Conservation (phyloP, 2,113 vertebrate genomes). For the Phocoena sinus region DNA sequence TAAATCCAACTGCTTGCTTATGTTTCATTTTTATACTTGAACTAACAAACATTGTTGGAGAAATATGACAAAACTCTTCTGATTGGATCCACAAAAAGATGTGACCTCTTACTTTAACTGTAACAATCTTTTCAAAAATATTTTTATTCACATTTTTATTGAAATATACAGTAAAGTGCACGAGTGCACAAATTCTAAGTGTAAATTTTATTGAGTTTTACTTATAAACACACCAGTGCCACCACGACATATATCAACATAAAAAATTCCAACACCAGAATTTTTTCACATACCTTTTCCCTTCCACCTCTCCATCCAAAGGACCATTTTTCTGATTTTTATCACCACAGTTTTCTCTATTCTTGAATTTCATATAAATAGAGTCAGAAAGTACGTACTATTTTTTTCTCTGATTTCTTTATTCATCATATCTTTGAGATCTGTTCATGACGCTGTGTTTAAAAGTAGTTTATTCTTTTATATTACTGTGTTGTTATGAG, state of each 20-base stretch:
- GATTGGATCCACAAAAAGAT: background rate
- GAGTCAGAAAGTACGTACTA: background rate
- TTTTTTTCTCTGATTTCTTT: background rate
- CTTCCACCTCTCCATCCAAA: background rate
- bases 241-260: background rate
- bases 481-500: background rate
- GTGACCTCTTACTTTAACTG: background rate
- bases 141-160: background rate
- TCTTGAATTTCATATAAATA: background rate
- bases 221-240: background rate
- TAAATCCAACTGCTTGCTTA: background rate
- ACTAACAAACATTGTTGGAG: background rate
- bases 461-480: slow-evolving; percentile 5
- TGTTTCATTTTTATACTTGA: background rate
- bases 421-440: background rate
- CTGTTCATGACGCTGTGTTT: background rate
- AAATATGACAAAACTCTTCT: background rate
- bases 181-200: background rate
- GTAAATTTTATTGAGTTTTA: background rate
- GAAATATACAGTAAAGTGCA: background rate
- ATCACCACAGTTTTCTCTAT: background rate
- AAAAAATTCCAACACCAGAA: background rate
- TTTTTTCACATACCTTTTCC: background rate
- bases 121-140: background rate
- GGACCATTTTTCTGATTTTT: background rate